Conservation (phyloP, 2,797 vertebrate genomes). For the Miichthys miiuy region DNA sequence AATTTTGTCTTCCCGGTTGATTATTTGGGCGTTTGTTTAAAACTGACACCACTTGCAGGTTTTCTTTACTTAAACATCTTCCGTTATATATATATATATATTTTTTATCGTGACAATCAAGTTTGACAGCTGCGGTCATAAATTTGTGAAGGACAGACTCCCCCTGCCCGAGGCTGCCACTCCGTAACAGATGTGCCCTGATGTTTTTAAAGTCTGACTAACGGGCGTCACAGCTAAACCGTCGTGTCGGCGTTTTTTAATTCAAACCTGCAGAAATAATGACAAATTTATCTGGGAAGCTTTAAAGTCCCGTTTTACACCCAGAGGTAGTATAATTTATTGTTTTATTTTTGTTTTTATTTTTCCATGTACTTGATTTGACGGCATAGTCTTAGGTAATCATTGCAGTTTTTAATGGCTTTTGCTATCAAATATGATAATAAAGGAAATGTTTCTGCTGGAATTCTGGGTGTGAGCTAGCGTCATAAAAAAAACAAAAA, state of each 20-base stretch:
- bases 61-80: not conserved
- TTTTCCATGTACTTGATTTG: conserved; percentile 78
- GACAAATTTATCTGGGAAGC: conserved; percentile 62
- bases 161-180: conserved; percentile 32
- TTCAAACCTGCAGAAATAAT: conserved; percentile 46
- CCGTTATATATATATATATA: no score
- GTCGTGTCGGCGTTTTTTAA: conserved; percentile 57
- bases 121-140: conserved; percentile 29
- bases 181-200: conserved; percentile 22
- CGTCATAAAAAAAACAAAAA: conserved; percentile 45
- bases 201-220: conserved; percentile 34
- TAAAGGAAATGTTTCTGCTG: conserved; percentile 66
- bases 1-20: conserved; percentile 47
- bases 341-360: conserved; percentile 70
- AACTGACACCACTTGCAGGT: conserved; percentile 35
- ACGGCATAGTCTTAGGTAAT: conserved; percentile 80
- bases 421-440: conserved; percentile 69
- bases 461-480: conserved; percentile 75
- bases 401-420: conserved; percentile 77
- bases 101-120: conserved; percentile 71
- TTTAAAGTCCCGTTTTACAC: conserved; percentile 67
- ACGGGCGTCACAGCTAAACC: conserved; percentile 36
- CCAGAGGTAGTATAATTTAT: conserved; percentile 83
- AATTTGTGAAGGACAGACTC: conserved; percentile 45
- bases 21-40: conserved; percentile 20